Conservation (phyloP, 2,797 vertebrate species). For the Tangara arthus region DNA sequence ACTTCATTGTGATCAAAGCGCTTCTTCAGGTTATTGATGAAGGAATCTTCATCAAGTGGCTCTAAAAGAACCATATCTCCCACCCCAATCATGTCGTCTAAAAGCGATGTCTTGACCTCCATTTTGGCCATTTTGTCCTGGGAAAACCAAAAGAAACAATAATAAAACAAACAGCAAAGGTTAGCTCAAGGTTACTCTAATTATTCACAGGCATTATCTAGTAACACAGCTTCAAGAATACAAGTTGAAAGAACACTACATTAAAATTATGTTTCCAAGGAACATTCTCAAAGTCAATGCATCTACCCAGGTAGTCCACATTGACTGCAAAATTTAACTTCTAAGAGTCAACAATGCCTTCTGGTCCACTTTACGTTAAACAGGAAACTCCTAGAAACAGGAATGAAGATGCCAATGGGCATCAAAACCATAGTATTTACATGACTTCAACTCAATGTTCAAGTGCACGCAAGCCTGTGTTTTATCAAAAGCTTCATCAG, state of each 20-base stretch:
- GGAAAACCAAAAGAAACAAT: neutral
- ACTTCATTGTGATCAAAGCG: slow-evolving; percentile 95
- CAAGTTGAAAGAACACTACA: neutral
- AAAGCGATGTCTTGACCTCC: slow-evolving; percentile 97
- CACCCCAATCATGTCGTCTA: slow-evolving; percentile 98
- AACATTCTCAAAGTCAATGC: neutral
- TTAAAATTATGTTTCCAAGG: neutral
- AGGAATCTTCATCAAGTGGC: slow-evolving; percentile 89
- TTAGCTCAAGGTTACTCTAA: neutral
- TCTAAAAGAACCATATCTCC: slow-evolving; percentile 98
- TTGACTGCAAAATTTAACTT: neutral
- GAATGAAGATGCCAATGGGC: neutral
- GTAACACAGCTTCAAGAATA: neutral
- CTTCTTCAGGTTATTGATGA: slow-evolving; percentile 91
- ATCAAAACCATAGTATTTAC: neutral
- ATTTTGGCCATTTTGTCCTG: slow-evolving; percentile 86
- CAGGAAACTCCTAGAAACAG: neutral
- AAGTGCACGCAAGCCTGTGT: neutral
- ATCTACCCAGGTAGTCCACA: neutral
- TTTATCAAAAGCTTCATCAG: neutral
- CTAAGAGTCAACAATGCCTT: neutral
- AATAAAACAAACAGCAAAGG: neutral
- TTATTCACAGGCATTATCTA: neutral
- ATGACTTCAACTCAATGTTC: accelerated
- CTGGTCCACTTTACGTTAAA: neutral